Percentiles rank a stretch among this genome's conserved stretches.
Evolutionary conservation across 2,888 invertebrate genomes (phyloP).

Genomic region (Aproaerema taeniolella): DNA sequence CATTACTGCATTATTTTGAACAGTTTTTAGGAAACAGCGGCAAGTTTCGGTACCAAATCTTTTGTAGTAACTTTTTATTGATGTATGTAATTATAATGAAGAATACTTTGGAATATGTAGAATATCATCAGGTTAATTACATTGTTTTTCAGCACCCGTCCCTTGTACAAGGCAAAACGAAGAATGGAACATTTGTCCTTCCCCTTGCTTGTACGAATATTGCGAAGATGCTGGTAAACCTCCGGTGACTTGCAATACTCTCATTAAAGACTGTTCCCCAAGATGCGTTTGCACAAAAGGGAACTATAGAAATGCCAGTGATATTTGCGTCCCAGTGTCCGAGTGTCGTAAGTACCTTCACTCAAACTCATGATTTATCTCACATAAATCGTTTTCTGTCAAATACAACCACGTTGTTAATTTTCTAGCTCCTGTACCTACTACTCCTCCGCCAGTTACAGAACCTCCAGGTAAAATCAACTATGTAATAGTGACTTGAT

Average conservation of each 20-base stretch:
- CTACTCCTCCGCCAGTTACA: too few species aligned
- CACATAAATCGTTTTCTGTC: background rate
- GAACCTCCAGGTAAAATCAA: too few species aligned
- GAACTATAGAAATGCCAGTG: constrained; percentile 29
- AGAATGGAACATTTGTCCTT: constrained; percentile 30
- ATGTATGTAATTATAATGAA: too few species aligned
- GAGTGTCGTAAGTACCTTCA: constrained; percentile 26
- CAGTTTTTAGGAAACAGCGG: too few species aligned
- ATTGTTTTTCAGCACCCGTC: constrained; percentile 1
- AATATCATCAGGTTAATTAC: too few species aligned
- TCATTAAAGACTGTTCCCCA: constrained; percentile 22
- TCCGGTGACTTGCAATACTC: background rate
- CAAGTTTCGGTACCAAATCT: too few species aligned
- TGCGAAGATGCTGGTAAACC: constrained; percentile 3
- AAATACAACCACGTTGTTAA: too few species aligned
- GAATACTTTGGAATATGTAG: too few species aligned
- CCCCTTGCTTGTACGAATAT: constrained; percentile 1
- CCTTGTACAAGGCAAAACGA: constrained; percentile 37
- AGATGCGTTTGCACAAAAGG: constrained; percentile 32
- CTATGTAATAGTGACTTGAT: too few species aligned
- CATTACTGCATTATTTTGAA: too few species aligned
- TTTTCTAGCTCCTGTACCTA: constrained; percentile 28
- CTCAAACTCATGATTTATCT: background rate
- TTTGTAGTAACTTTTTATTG: too few species aligned
- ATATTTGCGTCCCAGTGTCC: constrained; percentile 28